phyloP scores from a whole-genome alignment of 2,797 vertebrate genomes.

The Pangasius krempfi region DNA sequence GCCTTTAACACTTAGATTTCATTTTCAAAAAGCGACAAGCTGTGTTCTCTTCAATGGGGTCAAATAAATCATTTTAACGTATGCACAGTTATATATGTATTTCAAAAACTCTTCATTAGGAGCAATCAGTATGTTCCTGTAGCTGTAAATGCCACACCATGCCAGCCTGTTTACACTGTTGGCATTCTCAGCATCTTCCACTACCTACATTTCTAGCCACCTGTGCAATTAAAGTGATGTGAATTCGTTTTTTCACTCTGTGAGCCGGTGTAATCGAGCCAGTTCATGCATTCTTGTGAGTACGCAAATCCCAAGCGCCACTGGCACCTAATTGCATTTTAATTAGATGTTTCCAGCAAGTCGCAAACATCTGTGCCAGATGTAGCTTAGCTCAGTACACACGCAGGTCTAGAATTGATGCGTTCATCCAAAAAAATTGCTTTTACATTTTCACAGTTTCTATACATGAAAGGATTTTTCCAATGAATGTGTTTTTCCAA shows the following conservation, averaged over 20 bases:
- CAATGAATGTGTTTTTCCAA: background rate
- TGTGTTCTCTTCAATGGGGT: background rate
- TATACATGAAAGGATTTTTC: background rate
- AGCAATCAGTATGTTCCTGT: background rate
- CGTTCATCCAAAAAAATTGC: background rate
- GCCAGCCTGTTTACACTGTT: background rate
- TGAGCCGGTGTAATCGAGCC: background rate
- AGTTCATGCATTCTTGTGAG: background rate
- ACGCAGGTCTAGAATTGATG: background rate
- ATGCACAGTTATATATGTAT: background rate
- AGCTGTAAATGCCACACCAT: background rate
- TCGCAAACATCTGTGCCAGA: constrained; percentile 15
- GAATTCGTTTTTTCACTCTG: background rate
- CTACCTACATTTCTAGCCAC: background rate
- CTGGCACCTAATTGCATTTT: constrained; percentile 22
- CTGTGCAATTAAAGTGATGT: constrained; percentile 42
- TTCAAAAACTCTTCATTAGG: background rate
- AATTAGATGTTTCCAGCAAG: constrained; percentile 18
- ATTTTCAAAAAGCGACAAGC: background rate
- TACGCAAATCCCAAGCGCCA: constrained; percentile 13
- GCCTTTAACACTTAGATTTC: background rate
- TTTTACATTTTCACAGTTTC: background rate
- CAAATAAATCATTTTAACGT: background rate
- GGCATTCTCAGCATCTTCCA: background rate
- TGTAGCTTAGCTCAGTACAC: background rate